phyloP scores from a whole-genome alignment of 2,113 vertebrate genomes.

The Arenaria interpres region DNA sequence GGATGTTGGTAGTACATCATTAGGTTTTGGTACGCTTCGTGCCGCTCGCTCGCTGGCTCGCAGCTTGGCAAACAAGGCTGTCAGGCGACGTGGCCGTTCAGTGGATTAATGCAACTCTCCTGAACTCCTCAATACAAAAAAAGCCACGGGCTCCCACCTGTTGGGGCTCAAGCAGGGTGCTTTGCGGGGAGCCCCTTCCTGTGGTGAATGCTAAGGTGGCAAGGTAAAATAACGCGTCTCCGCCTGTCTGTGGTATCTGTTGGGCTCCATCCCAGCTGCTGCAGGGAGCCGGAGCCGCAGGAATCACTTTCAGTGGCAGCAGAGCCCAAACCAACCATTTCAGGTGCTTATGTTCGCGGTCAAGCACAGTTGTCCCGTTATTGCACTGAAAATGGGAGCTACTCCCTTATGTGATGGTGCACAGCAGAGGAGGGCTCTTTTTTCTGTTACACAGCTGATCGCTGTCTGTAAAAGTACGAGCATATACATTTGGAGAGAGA shows the following conservation, averaged over 20 bases:
- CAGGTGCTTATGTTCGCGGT: neutral
- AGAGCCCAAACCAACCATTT: neutral
- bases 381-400: neutral
- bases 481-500: neutral
- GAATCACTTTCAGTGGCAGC: accelerated
- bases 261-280: neutral
- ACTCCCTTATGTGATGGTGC: accelerated
- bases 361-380: neutral
- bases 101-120: neutral
- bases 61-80: neutral
- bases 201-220: neutral
- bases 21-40: neutral
- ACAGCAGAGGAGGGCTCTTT: neutral
- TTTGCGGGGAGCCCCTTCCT: neutral
- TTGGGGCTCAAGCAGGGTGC: accelerated
- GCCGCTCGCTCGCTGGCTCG: neutral
- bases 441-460: neutral
- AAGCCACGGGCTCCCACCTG: neutral
- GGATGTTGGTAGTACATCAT: constrained; percentile 42
- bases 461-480: neutral
- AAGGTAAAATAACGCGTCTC: neutral
- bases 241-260: accelerated
- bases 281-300: accelerated
- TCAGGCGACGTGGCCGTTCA: accelerated
- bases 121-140: neutral